Conservation (phyloP, 2,113 vertebrate genomes). For the Meles meles region DNA sequence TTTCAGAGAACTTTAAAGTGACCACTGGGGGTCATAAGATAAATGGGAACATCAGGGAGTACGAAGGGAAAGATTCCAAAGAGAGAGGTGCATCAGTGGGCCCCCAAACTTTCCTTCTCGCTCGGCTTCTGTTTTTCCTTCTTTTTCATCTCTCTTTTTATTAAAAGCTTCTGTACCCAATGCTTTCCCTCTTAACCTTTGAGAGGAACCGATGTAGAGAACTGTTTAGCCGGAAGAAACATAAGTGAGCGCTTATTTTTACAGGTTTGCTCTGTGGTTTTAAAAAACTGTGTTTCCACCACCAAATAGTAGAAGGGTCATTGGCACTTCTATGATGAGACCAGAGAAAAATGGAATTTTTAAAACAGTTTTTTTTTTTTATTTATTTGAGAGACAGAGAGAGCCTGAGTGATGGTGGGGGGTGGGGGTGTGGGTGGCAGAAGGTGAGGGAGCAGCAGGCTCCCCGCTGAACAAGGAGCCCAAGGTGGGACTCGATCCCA, state of each 20-base stretch:
- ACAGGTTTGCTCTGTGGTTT: background rate
- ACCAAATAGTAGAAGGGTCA: background rate
- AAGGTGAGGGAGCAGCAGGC: background rate
- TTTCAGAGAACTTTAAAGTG: background rate
- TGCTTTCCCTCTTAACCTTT: background rate
- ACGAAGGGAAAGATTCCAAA: background rate
- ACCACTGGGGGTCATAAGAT: rapidly evolving
- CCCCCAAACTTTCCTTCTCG: background rate
- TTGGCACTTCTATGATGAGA: background rate
- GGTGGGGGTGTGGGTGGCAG: too few species aligned
- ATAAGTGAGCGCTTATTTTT: background rate
- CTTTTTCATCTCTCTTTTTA: background rate
- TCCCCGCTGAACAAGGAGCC: background rate
- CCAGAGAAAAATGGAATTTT: background rate
- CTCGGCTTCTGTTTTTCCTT: background rate
- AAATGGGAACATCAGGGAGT: too few species aligned
- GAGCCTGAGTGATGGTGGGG: background rate
- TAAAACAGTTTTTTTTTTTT: background rate
- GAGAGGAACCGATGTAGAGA: background rate
- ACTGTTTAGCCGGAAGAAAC: background rate
- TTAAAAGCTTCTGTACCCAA: background rate
- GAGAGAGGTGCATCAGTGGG: rapidly evolving
- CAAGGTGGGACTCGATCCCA: background rate
- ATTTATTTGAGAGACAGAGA: background rate
- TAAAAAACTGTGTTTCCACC: background rate